phyloP scores from a whole-genome alignment of 1,140 invertebrate species.

The Carcinoscorpius rotundicauda region DNA sequence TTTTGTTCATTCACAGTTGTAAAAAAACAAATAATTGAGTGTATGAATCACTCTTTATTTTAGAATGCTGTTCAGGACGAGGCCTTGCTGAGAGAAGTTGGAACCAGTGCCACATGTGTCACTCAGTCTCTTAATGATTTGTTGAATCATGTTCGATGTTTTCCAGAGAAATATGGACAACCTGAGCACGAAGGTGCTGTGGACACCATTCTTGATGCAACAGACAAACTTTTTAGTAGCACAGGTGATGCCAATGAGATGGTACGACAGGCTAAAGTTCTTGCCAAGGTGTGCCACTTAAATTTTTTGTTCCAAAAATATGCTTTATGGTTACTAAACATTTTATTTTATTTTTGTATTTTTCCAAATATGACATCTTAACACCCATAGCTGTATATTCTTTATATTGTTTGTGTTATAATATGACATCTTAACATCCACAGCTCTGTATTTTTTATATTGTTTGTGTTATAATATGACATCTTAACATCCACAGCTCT shows the following conservation, averaged over 20 bases:
- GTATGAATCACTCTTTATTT: neutral
- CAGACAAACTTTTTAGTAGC: slow-evolving; percentile 75
- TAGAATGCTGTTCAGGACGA: slow-evolving; percentile 20
- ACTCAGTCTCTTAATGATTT: slow-evolving; percentile 78
- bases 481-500: too few species aligned
- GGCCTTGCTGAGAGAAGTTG: slow-evolving; percentile 58
- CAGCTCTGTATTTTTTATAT: too few species aligned
- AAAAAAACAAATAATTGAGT: too few species aligned
- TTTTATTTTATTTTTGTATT: neutral
- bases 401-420: too few species aligned
- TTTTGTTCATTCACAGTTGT: too few species aligned
- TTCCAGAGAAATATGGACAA: slow-evolving; percentile 33
- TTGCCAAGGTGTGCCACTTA: slow-evolving; percentile 47
- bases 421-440: too few species aligned
- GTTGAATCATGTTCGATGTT: slow-evolving; percentile 59
- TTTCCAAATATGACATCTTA: neutral
- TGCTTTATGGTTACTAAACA: neutral
- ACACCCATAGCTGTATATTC: too few species aligned
- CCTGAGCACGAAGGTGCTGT: slow-evolving; percentile 62
- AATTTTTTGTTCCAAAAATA: neutral
- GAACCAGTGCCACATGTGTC: slow-evolving; percentile 72
- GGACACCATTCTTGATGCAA: slow-evolving; percentile 77
- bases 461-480: too few species aligned
- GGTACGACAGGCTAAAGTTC: slow-evolving; percentile 80
- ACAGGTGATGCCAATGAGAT: slow-evolving; percentile 80